Evolutionary conservation across 2,113 vertebrate species (phyloP).

Genomic region (Plotosus lineatus): DNA sequence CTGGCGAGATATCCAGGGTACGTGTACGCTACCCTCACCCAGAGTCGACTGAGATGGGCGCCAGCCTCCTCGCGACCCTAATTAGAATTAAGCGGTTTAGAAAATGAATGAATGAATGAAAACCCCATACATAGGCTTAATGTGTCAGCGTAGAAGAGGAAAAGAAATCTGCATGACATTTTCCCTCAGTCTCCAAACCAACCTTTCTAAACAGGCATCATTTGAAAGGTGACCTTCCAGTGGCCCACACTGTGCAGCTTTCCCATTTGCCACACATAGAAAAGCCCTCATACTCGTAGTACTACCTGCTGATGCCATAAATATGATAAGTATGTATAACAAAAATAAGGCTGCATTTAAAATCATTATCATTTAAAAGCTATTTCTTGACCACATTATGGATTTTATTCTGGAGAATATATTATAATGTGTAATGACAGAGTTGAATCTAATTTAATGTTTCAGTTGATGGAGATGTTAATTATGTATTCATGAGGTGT

Average conservation of each 20-base stretch:
- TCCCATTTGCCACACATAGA: conserved; percentile 63
- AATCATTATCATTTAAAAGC: neutral
- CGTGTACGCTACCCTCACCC: too few species aligned
- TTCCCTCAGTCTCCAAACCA: conserved; percentile 67
- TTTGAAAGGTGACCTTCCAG: conserved; percentile 71
- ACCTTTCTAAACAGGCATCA: conserved; percentile 59
- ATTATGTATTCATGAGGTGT: neutral
- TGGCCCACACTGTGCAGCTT: conserved; percentile 51
- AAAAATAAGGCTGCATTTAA: neutral
- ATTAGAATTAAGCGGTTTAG: too few species aligned
- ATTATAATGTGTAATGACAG: too few species aligned
- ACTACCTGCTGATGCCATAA: conserved; percentile 13
- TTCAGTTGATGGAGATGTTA: neutral
- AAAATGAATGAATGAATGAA: too few species aligned
- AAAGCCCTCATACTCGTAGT: conserved; percentile 25
- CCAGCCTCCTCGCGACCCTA: too few species aligned
- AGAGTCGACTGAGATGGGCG: too few species aligned
- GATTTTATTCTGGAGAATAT: neutral
- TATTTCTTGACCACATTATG: neutral
- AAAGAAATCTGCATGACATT: conserved; percentile 63
- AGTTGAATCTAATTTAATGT: too few species aligned
- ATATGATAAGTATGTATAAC: neutral
- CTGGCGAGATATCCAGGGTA: too few species aligned
- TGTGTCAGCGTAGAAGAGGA: conserved; percentile 32
- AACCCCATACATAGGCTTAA: too few species aligned